These are phyloP conservation scores for Pluvialis apricaria DNA, from an alignment of 2,113 vertebrate species.

Conservation along the genomic window DNA sequence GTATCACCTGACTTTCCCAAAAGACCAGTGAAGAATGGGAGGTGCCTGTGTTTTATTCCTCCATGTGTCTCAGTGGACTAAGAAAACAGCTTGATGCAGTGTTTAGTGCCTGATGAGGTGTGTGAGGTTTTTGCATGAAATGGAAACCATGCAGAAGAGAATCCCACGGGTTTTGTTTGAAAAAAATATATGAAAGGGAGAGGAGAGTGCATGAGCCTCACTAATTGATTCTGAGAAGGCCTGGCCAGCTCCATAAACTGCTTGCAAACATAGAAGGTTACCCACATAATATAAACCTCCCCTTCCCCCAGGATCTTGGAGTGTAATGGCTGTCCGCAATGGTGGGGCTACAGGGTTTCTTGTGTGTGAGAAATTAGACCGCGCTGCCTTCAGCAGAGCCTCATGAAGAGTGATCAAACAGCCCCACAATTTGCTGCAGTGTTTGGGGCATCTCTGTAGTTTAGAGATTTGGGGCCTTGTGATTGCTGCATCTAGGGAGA, in stretches of 20 bases:
- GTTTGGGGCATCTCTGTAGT: background rate
- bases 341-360: background rate
- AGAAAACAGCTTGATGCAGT: slow-evolving; percentile 15
- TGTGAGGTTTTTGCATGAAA: slow-evolving; percentile 26
- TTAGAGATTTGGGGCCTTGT: background rate
- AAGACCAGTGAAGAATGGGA: background rate
- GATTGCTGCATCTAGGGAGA: background rate
- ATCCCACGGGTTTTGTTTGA: background rate
- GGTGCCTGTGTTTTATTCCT: background rate
- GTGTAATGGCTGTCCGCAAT: background rate
- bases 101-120: slow-evolving; percentile 32
- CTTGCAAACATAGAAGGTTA: background rate
- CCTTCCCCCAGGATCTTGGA: background rate
- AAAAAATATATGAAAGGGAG: background rate
- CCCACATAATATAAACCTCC: background rate
- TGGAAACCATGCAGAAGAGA: slow-evolving; percentile 12
- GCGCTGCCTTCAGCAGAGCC: background rate
- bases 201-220: background rate
- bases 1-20: background rate
- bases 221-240: slow-evolving; percentile 46
- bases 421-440: background rate
- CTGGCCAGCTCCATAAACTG: background rate
- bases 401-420: background rate
- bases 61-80: background rate
- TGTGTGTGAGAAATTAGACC: background rate